Conservation (phyloP, 2,797 vertebrate genomes). For the Macrochelys suwanniensis region DNA sequence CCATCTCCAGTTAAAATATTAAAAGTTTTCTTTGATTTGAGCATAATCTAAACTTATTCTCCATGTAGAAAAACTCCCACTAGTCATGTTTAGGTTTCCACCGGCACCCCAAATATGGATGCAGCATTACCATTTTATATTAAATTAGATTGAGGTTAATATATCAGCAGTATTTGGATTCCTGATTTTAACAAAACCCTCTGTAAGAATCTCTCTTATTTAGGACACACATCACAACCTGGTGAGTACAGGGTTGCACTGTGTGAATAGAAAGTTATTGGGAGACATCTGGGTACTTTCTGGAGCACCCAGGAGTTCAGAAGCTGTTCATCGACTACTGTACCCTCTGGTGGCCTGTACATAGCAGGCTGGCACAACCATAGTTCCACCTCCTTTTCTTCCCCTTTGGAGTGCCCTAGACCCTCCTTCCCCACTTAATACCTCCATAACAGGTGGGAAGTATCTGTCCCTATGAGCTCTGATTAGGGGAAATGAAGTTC, state of each 20-base stretch:
- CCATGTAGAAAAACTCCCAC: neutral
- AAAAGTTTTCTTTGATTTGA: neutral
- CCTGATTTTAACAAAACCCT: neutral
- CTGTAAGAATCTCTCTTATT: neutral
- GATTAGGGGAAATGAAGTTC: conserved; percentile 43
- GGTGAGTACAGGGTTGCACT: neutral
- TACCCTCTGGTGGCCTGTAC: no score
- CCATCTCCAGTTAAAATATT: neutral
- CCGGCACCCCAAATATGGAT: neutral
- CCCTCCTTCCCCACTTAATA: neutral
- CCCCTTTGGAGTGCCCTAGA: neutral
- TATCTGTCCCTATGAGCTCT: conserved; percentile 22
- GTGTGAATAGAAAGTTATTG: neutral
- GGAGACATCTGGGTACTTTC: no score
- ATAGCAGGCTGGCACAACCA: neutral
- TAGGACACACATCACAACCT: neutral
- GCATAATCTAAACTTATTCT: neutral
- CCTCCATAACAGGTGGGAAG: conserved; percentile 45
- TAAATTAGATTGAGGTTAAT: neutral
- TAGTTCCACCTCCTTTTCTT: neutral
- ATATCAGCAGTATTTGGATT: neutral
- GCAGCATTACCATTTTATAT: neutral
- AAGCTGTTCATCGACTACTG: no score
- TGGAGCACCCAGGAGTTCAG: no score
- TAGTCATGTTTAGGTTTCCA: neutral